Conservation (phyloP, 2,113 vertebrate species). For the Aplodontia rufa region DNA sequence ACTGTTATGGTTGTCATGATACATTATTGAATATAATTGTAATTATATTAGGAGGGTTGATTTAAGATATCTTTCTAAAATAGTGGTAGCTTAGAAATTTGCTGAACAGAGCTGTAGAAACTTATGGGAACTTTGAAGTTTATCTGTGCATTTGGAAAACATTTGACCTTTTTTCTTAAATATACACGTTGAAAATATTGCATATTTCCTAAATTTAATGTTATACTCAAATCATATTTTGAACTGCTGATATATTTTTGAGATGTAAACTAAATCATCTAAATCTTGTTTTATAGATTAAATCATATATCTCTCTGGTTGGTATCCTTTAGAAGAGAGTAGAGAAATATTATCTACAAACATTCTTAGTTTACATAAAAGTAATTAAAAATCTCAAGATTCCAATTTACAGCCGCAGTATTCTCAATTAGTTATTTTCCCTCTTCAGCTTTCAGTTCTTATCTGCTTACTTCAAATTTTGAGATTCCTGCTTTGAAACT, state of each 20-base stretch:
- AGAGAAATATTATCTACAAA: not conserved
- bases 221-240: slow-evolving; percentile 50
- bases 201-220: slow-evolving; percentile 37
- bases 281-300: slow-evolving; percentile 18
- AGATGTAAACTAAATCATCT: slow-evolving; percentile 37
- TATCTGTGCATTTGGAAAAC: slow-evolving; percentile 1
- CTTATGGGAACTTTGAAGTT: slow-evolving; percentile 1
- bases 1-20: not conserved
- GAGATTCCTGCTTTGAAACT: slow-evolving; percentile 21
- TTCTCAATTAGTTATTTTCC: slow-evolving; percentile 35
- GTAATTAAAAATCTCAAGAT: not conserved
- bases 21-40: slow-evolving; percentile 24
- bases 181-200: not conserved
- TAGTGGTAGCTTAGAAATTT: slow-evolving; percentile 32
- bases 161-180: slow-evolving; percentile 9
- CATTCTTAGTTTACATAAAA: not conserved
- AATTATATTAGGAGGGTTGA: not conserved
- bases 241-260: not conserved
- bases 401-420: not conserved
- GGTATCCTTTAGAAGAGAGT: not conserved
- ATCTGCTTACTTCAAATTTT: slow-evolving; percentile 23
- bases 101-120: not conserved
- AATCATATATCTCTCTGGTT: not conserved
- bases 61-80: slow-evolving; percentile 17
- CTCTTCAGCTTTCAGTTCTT: slow-evolving; percentile 30